phyloP scores from a whole-genome alignment of 92 coral and sea anemone genomes.

The Parazoanthus darwini region DNA sequence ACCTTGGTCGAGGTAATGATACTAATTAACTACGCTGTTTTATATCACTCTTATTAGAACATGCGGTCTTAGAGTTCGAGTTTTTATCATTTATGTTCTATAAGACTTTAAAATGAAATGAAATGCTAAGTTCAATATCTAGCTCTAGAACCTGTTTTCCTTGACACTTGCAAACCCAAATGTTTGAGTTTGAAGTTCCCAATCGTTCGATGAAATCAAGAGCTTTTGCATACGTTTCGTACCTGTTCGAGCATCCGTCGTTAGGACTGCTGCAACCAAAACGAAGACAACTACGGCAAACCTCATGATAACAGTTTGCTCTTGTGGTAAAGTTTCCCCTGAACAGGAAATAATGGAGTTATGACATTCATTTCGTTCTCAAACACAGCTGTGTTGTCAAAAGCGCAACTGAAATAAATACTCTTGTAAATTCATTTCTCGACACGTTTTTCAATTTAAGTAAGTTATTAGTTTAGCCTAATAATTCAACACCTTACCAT shows the following conservation, averaged over 20 bases:
- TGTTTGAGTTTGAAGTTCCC: not conserved
- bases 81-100: too few relatives aligned
- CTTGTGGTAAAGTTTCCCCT: not conserved
- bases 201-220: not conserved
- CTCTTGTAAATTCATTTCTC: not conserved
- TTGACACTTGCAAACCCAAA: not conserved
- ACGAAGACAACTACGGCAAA: not conserved
- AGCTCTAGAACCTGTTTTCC: not conserved
- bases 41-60: too few relatives aligned
- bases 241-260: not conserved
- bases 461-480: too few relatives aligned
- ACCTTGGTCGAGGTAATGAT: too few relatives aligned
- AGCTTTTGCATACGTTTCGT: not conserved
- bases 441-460: not conserved
- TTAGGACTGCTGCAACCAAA: not conserved
- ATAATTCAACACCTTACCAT: too few relatives aligned
- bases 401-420: not conserved
- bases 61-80: too few relatives aligned
- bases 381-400: constrained; percentile 15
- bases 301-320: constrained; percentile 21
- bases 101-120: too few relatives aligned
- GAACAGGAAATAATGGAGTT: not conserved
- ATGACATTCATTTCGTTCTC: not conserved
- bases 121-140: too few relatives aligned
- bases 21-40: too few relatives aligned